Base-by-base conservation (phyloP, 2,888 invertebrate genomes). In the Papilio demoleus region DNA sequence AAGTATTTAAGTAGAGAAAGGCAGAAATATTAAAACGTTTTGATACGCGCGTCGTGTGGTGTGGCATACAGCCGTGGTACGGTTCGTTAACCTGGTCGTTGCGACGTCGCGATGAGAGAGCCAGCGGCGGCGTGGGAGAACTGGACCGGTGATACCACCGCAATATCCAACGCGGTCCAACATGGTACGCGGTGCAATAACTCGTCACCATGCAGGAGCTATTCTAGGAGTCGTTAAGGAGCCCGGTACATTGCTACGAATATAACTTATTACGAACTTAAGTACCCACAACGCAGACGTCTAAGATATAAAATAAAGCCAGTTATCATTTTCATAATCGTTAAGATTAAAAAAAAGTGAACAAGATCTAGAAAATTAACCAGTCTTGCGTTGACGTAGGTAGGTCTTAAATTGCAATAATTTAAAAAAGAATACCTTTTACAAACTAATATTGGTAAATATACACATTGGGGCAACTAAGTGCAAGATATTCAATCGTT, bases 91-190 rank as follows among this genome's bases (percentile, higher is more conserved):
- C 87, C 87, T 79, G 81, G 34, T 58, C 42, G 42, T 73, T 77
- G 82, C 75, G 76, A 74, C 74, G 75, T 77, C 73, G 77, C 77
- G 75, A 71, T 76, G 80, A 72, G 80, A 81, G 80, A 80, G 78
- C 72, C 69, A 67, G 70, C 62, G 70, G 80, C 79, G 81, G 86
- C 88, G 90, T 90, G 89, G 89, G 90, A 85, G 90, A 88, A 90
- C 91, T 85, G 86, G 91, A 84, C 82, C 77, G 79, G 79, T 82
- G 85, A 83, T 85, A 82, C 82, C 79, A 80, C 74, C 76, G 78
- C 78, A 75, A 80, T 80, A 81, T 78, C 80, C 76, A 76, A 77
- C 77, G 79, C 79, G 77, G 77, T 77, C 76, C 73, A 17, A 27
- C 76, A 73, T 72, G 71, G 75, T 79, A 27, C 76, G 73, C 72